Base-by-base conservation (phyloP, 1,140 invertebrate genomes). In the Frieseomelitta varia region DNA sequence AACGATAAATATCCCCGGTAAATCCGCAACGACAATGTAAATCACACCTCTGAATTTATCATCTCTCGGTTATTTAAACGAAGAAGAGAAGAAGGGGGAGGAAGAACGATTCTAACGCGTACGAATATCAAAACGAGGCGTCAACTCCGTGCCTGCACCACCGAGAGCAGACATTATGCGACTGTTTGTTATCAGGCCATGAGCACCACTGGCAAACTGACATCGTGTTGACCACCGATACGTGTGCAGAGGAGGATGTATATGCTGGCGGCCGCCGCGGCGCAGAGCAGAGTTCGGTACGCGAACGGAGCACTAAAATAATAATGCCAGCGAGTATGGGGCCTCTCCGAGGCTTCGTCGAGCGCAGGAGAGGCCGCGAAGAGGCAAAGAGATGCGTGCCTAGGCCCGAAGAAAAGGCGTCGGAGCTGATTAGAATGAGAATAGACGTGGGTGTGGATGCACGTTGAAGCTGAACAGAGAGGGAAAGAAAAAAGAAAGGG, bases 401-500 rank as follows among this genome's bases (percentile, higher is more conserved):
- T 78, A 87, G 85, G 87, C 65, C 74, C 78, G 90, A 90, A 89
- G 87, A 88, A 91, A 91, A 92, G 88, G 90, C 91, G 88, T 86
- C 85, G 88, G 85, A 85, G 90, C 89, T 93, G 93, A 94, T 93
- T 93, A 93, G 93, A 93, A 93, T 94, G 91, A 93, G 91, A 94
- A 94, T 93, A 91, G 89, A 89, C 92, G 91, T 93, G 91, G 92
- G 93, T 92, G 92, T 92, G 89, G 86, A 90, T 87, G 91, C 88
- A 86, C 65, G 85, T 67, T 58, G 21, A 79, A 76, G 71, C 73
- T 55, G 51, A 63, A 87, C 56, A 81, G 87, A 82, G 87, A 80
- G 30, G 83, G 71, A 69, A 71, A 74, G 77, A 71, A 61, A 75
- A 27, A 80, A 74, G 63, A 65, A 82, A 24, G 65, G 58, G 14